Evolutionary conservation across 2,113 vertebrate species (phyloP), one percentile per base, ranked within the genome.

Genomic region (Anolis carolinensis): DNA sequence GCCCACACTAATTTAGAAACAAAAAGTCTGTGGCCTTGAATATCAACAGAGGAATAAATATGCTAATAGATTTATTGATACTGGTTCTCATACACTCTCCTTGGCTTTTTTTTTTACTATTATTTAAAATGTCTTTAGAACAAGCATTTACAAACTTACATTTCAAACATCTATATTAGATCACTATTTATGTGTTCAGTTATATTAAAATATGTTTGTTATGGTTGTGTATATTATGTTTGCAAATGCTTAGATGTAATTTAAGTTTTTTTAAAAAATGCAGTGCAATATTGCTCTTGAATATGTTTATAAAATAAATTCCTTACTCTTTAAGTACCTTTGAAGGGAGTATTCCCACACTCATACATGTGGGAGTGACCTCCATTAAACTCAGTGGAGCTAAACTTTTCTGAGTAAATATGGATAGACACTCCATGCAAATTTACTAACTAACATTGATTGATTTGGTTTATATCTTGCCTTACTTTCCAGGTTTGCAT

Each of bases 1-100:
- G n/a, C 21, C 27, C 48, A 63, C 30, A 44, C 25, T n/a, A 83
- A 89, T 91, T 95, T 92, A 92, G 87, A 91, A 88, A 82, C 85
- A 7, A n/a, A 20, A 79, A 32, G 81, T 85, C 86, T 92, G 63
- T 6, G 5, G 27, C 83, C 72, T 91, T 80, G 59, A 73, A 70
- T 93, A 92, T 73, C 32, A 86, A 90, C 82, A 81, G 50, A 39
- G 84, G 81, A 91, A 88, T 71, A 83, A 94, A 90, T 25, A 3
- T 9, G 25, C 1, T n/a, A 9, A 79, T 91, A 27, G 5, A 7
- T 75, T 13, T 86, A 62, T 14, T 27, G 67, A 87, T 72, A 34
- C 32, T 62, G 16, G 32, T 44, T 44, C 39, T 44, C 39, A 44
- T 44, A 44, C 39, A 65, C 30, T 3, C 72, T 85, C 25, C 81